Evolutionary conservation across 1,140 invertebrate species (phyloP), one percentile per base, ranked within the genome.

Genomic region (Drosophila saltans): DNA sequence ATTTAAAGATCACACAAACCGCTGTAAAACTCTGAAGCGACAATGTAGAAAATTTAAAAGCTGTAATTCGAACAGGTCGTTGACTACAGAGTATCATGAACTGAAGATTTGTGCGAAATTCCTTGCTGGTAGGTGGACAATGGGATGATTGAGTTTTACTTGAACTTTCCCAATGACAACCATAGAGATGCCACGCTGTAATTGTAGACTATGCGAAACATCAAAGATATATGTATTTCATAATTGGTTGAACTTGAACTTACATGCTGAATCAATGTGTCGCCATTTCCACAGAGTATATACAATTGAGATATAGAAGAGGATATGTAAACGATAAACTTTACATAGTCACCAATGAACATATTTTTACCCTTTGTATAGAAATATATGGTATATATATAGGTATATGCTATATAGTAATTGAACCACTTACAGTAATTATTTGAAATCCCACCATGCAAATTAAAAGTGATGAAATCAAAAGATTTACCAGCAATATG

Each of bases 401-500:
- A 58, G n/a, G 8, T 40, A 52, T 41, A 40, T 10, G 10, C 5
- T 24, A 5, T 30, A 30, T 28, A 57, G 2, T 56, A 3, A 26
- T 7, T 26, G 9, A 28, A 30, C 5, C 5, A 77, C 81, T 60
- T 76, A 91, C 90, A 26, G 91, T 90, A 0, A 89, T 80, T 33
- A 92, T 81, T 64, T 92, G 91, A 80, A 92, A 92, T 11, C 91
- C 91, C 36, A 92, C 86, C 89, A 92, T 91, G 59, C 91, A 92
- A 62, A 92, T 92, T 1, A 92, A 63, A 30, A 92, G 56, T 0
- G 91, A 80, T 21, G 91, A 92, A 41, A 92, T 91, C 21, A 76
- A 78, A 3, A 91, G 69, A 72, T 92, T 92, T 1, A 90, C 74
- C 5, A 92, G 57, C 2, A 92, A 62, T 33, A 92, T 92, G 0